Percentiles rank a stretch among this genome's conserved stretches.
Conservation (phyloP, 2,113 vertebrate genomes). For the Athene noctua region DNA sequence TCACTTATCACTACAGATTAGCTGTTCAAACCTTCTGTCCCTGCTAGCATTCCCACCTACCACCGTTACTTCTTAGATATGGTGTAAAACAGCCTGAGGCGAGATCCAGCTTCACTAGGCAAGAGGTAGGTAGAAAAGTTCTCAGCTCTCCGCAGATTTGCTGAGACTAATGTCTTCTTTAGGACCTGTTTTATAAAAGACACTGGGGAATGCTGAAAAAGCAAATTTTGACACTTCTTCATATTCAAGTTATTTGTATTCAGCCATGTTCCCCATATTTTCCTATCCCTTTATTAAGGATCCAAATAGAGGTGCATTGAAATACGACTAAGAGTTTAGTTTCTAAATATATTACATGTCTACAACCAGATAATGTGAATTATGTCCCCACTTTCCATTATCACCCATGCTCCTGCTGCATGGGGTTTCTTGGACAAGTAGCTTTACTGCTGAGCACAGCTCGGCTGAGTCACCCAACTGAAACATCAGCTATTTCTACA, state of each 20-base stretch:
- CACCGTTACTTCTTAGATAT: neutral
- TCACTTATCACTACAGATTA: neutral
- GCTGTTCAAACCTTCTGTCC: neutral
- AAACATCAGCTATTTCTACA: neutral
- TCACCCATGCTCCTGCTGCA: neutral
- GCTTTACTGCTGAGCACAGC: neutral
- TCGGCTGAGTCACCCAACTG: neutral
- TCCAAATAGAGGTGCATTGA: neutral
- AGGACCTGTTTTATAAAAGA: neutral
- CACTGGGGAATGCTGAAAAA: neutral
- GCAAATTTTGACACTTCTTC: neutral
- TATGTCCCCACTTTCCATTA: neutral
- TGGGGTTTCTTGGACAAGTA: neutral
- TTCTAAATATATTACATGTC: neutral
- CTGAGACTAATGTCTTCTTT: neutral
- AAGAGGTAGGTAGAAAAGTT: neutral
- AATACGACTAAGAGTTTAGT: neutral
- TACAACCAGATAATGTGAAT: neutral
- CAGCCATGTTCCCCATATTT: neutral
- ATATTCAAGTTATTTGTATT: neutral
- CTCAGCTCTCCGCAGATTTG: neutral
- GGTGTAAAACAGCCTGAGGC: neutral
- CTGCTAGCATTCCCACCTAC: neutral
- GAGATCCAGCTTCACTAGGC: neutral
- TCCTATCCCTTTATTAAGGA: rapidly evolving